Conservation (phyloP, 2,797 vertebrate genomes). For the Poecilia gillii region DNA sequence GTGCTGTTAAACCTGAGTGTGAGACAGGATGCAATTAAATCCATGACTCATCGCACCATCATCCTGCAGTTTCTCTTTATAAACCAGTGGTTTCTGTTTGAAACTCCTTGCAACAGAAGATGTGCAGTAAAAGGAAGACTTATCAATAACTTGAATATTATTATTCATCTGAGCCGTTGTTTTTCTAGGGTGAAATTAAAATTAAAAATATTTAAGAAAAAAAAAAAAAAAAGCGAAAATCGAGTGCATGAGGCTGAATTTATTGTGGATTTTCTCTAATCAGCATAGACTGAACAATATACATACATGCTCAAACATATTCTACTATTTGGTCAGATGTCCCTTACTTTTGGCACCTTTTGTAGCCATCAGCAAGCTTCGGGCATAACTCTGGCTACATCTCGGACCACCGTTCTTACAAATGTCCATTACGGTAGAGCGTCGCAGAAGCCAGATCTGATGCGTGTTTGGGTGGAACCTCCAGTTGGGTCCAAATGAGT, state of each 20-base stretch:
- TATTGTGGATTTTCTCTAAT: background rate
- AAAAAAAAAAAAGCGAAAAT: background rate
- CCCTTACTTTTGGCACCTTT: background rate
- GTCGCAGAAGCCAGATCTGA: background rate
- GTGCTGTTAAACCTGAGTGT: slow-evolving; percentile 1
- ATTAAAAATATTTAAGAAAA: background rate
- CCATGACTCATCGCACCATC: background rate
- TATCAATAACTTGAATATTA: background rate
- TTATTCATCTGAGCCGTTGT: background rate
- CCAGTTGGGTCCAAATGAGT: background rate
- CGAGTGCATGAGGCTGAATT: background rate
- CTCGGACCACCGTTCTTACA: background rate
- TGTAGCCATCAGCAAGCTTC: background rate
- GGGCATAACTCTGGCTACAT: background rate
- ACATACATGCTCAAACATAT: background rate
- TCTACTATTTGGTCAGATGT: background rate
- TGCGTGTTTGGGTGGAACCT: background rate
- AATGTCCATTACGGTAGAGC: background rate
- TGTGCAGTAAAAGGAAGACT: background rate
- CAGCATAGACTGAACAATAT: background rate
- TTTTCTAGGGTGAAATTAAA: background rate
- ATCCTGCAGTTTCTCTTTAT: background rate
- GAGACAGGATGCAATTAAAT: background rate
- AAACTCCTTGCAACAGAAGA: background rate
- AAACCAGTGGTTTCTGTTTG: background rate